phyloP scores from a whole-genome alignment of 2,113 vertebrate genomes.

The Galbula dea region DNA sequence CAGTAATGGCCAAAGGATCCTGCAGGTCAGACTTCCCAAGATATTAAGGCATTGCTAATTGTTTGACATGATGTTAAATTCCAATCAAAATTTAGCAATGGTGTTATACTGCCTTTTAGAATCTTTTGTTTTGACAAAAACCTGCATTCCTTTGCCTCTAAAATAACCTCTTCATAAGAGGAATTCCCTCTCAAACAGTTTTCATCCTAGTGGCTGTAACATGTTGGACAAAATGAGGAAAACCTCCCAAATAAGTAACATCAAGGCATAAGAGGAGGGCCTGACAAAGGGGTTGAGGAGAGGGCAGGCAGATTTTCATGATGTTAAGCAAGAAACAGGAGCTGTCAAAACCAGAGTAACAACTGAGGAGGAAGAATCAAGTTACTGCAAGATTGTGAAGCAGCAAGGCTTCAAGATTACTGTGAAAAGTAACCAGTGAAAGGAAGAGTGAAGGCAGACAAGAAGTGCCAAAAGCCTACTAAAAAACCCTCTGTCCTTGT shows the following conservation, averaged over 20 bases:
- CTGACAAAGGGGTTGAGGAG: neutral
- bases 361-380: neutral
- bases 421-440: neutral
- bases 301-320: neutral
- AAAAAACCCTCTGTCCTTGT: neutral
- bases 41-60: neutral
- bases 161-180: neutral
- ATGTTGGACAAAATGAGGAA: neutral
- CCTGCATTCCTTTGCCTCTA: neutral
- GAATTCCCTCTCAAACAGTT: neutral
- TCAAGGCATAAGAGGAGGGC: neutral
- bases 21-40: neutral
- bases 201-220: neutral
- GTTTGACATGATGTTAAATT: neutral
- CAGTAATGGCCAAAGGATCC: neutral
- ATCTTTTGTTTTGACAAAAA: neutral
- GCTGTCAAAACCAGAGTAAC: neutral
- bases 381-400: neutral
- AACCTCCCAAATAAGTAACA: neutral
- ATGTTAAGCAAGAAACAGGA: neutral
- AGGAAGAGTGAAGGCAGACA: neutral
- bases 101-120: neutral
- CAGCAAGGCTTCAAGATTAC: neutral
- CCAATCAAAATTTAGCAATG: neutral
- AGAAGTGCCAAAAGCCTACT: neutral